Evolutionary conservation across 2,888 invertebrate genomes (phyloP), one percentile per base, ranked within the genome.

Genomic region (Thera britannica): DNA sequence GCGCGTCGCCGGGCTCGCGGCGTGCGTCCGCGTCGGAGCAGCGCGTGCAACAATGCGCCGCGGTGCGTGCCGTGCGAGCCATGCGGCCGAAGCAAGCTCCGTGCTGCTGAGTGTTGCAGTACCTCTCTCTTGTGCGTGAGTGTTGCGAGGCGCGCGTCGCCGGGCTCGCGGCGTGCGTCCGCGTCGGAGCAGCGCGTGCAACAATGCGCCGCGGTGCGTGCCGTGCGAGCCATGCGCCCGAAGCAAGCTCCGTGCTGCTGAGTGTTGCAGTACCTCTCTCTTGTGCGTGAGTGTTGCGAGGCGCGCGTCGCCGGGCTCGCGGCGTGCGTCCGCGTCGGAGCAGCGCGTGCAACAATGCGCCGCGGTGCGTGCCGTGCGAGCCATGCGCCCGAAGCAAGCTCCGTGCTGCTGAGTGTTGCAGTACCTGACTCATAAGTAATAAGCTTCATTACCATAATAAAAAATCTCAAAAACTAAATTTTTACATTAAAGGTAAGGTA

Each of bases 161-260:
- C 23, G 23, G 23, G 23, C 23, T 23, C 23, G 23, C 23, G 23
- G 23, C 23, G 23, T 72, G 70, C 74, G 58, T 83, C 82, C 3
- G 23, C 59, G 60, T 82, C 84, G 11, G 69, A 70, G 73, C 90
- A 89, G 34, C 46, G 58, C 61, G 35, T 41, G 73, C 73, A 74
- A 51, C 61, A 68, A 60, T 74, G 73, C 0, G 54, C 12, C 3
- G 62, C 68, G 0, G 44, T 9, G 38, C 6, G 38, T 9, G 23
- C 52, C 3, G 57, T 58, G 54, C 58, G 75, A 12, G 73, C 58
- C 11, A 63, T 12, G 46, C 84, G 57, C 1, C 90, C 90, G 81
- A 81, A 90, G 65, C 90, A 92, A 3, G 77, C 81, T 7, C 87
- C 89, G 82, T 91, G 92, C 71, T 92, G 92, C 1, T 66, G 73